Evolutionary conservation across 2,797 vertebrate species (phyloP).

Genomic region (Hapalemur alaotrensis): DNA sequence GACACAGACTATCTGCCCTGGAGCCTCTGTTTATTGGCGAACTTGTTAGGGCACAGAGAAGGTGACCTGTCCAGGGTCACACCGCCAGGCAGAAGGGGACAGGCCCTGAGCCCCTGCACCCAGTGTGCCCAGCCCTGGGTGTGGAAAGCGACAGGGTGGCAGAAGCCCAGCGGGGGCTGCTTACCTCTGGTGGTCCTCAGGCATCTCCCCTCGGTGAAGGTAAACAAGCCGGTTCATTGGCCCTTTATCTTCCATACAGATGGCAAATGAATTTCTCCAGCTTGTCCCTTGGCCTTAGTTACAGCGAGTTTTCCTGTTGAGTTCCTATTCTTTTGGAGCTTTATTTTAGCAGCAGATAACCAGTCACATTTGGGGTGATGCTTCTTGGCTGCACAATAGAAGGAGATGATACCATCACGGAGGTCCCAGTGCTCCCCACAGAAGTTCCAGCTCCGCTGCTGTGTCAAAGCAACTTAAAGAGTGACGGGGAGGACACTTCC

Average conservation of each 20-base stretch:
- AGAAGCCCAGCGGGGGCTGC: background rate
- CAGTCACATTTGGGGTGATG: background rate
- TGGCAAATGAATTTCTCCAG: background rate
- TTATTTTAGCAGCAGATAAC: background rate
- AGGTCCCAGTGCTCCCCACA: background rate
- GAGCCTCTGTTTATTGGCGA: background rate
- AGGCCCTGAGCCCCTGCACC: background rate
- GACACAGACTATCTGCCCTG: background rate
- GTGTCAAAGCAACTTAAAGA: background rate
- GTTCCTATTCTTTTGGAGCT: background rate
- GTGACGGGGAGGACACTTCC: background rate
- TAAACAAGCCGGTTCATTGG: no score
- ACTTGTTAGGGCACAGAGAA: background rate
- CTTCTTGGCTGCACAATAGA: background rate
- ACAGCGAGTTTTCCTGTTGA: background rate
- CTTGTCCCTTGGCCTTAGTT: background rate
- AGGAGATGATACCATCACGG: background rate
- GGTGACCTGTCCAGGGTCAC: background rate
- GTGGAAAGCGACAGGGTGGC: background rate
- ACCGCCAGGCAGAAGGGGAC: background rate
- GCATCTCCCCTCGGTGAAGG: background rate
- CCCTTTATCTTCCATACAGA: background rate
- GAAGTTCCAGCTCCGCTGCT: background rate
- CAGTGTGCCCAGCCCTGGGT: background rate
- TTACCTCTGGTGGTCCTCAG: background rate